These are phyloP conservation scores for Ormia ochracea DNA, from an alignment of 2,888 invertebrate genomes.

Conservation along the genomic window DNA sequence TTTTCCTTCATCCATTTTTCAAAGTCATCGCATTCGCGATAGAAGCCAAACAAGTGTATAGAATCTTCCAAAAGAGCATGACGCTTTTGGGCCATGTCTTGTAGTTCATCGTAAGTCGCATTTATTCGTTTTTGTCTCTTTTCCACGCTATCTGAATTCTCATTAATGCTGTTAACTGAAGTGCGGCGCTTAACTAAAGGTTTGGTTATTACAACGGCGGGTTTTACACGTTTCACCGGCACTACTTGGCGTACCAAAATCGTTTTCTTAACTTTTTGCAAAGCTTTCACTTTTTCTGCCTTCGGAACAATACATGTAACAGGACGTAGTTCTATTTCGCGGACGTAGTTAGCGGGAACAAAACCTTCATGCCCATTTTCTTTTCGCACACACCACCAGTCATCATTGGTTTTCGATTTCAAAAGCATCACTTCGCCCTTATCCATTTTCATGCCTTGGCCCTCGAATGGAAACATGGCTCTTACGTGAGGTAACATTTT, in stretches of 20 bases:
- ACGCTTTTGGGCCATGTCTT: constrained; percentile 87
- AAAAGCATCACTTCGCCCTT: constrained; percentile 95
- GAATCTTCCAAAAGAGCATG: constrained; percentile 93
- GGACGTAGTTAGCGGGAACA: constrained; percentile 97
- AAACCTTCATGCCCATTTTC: constrained; percentile 95
- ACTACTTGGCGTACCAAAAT: constrained; percentile 91
- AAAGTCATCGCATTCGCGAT: constrained; percentile 97
- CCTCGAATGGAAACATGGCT: constrained; percentile 92
- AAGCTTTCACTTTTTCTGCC: constrained; percentile 88
- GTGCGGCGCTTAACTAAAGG: constrained; percentile 76
- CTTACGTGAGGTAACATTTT: constrained; percentile 91
- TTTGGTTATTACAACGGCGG: constrained; percentile 73
- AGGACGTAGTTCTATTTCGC: constrained; percentile 92
- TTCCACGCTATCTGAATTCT: constrained; percentile 85
- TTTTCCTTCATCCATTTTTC: constrained; percentile 98
- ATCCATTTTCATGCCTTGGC: constrained; percentile 92
- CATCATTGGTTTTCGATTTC: constrained; percentile 95
- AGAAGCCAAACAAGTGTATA: constrained; percentile 93
- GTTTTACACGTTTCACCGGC: constrained; percentile 82
- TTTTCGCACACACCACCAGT: constrained; percentile 99
- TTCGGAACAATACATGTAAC: constrained; percentile 89
- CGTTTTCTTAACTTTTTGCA: constrained; percentile 92
- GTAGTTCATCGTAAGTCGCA: constrained; percentile 87
- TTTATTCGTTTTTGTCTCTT: constrained; percentile 88
- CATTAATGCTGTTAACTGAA: constrained; percentile 77